Evolutionary conservation across 2,888 invertebrate genomes (phyloP).

Genomic region (Oithona nana): DNA sequence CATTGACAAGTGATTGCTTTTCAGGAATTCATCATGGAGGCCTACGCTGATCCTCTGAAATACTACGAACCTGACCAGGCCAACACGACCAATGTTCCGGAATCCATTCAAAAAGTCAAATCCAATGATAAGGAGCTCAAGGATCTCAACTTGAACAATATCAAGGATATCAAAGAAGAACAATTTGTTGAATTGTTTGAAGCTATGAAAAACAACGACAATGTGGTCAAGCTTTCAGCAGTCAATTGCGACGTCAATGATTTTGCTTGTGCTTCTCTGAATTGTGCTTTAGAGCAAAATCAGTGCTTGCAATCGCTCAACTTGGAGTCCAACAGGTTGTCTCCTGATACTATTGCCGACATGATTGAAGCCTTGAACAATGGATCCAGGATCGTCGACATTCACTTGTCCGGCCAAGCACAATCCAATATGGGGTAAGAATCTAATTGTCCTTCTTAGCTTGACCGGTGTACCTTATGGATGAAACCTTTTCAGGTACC

Average conservation of each 20-base stretch:
- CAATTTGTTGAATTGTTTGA: constrained; percentile 14
- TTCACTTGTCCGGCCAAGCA: constrained; percentile 5
- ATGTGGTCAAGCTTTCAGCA: constrained; percentile 7
- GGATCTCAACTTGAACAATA: constrained; percentile 16
- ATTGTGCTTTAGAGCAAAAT: constrained; percentile 12
- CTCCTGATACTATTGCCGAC: constrained; percentile 16
- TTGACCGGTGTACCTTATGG: background rate
- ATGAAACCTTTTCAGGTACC: constrained; percentile 1
- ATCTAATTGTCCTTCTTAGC: background rate
- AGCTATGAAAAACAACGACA: background rate
- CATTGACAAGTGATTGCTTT: background rate
- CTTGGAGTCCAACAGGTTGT: constrained; percentile 16
- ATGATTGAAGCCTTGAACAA: constrained; percentile 13
- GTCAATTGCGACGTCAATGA: constrained; percentile 17
- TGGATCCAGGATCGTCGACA: background rate
- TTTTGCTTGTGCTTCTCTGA: constrained; percentile 13
- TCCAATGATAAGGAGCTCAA: constrained; percentile 48
- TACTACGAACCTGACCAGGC: constrained; percentile 50
- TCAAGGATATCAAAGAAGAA: constrained; percentile 2
- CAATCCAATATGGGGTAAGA: constrained; percentile 16
- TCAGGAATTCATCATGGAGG: constrained; percentile 17
- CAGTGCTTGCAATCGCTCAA: constrained; percentile 9
- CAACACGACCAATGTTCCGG: constrained; percentile 84
- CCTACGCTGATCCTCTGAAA: constrained; percentile 17
- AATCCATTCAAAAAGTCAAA: constrained; percentile 66